A percentile compares a stretch with the other conserved stretches of the same genome.
phyloP scores from a whole-genome alignment of 2,113 vertebrate genomes.

The Nansenia antarctica region DNA sequence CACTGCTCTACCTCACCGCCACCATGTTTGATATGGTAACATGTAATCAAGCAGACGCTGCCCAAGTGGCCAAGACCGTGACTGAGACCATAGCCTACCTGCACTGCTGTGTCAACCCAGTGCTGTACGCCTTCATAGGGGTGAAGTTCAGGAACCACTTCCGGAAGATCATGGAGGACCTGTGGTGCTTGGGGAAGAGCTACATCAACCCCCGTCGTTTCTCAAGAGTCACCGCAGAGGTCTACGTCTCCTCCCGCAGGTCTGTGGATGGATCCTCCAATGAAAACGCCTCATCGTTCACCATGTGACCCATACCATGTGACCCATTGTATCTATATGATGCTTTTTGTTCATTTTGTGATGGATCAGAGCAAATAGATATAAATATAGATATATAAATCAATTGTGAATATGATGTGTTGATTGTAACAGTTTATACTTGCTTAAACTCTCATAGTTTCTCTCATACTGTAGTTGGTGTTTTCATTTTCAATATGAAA shows the following conservation, averaged over 20 bases:
- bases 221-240: constrained; percentile 71
- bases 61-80: constrained; percentile 42
- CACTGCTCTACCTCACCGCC: constrained; percentile 68
- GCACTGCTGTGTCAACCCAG: constrained; percentile 90
- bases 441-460: too few species aligned
- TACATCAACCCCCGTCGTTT: constrained; percentile 57
- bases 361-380: too few species aligned
- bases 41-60: constrained; percentile 40
- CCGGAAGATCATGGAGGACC: constrained; percentile 76
- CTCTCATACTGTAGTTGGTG: too few species aligned
- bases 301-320: constrained; percentile 86
- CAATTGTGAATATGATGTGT: too few species aligned
- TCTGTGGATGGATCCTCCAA: constrained; percentile 70
- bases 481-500: too few species aligned
- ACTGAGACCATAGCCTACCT: constrained; percentile 85
- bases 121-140: constrained; percentile 91
- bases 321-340: too few species aligned
- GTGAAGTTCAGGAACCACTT: constrained; percentile 90
- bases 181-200: constrained; percentile 77
- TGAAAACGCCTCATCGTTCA: constrained; percentile 81
- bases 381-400: too few species aligned
- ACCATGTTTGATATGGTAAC: constrained; percentile 43
- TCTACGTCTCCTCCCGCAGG: constrained; percentile 71
- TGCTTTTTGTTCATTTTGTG: neutral
- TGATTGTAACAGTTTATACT: too few species aligned